Evolutionary conservation across 2,113 vertebrate genomes (phyloP).

Genomic region (Noturus placidus): DNA sequence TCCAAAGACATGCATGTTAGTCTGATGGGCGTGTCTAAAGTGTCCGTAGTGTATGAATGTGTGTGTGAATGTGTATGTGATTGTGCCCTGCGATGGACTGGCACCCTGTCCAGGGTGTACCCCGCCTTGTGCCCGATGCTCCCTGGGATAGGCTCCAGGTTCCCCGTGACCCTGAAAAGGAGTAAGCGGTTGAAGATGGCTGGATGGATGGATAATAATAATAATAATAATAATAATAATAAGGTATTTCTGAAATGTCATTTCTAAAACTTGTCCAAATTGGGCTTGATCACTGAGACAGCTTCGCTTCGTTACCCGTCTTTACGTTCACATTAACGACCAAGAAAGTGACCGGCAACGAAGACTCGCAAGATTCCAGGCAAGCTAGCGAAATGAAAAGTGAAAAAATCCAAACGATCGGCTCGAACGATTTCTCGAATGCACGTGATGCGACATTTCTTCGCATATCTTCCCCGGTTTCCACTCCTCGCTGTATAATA

Average conservation of each 20-base stretch:
- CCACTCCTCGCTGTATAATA: background rate
- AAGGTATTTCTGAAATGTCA: background rate
- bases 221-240: background rate
- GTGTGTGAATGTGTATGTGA: no score
- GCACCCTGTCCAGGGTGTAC: no score
- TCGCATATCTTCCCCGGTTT: background rate
- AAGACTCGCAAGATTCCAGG: background rate
- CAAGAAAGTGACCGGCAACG: background rate
- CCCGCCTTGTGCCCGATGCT: no score
- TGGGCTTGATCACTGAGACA: background rate
- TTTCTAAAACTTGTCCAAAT: background rate
- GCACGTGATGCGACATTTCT: background rate
- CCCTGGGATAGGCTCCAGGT: no score
- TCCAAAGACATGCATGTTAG: no score
- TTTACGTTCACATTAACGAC: background rate
- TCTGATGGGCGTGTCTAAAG: no score
- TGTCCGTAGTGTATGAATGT: no score
- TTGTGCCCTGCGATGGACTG: no score
- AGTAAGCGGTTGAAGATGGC: no score
- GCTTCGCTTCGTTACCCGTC: background rate
- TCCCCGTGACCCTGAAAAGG: no score
- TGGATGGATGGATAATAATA: no score
- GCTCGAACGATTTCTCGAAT: background rate
- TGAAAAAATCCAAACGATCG: background rate
- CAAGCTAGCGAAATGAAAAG: background rate